phyloP scores from a whole-genome alignment of 2,113 vertebrate genomes.

The Paratilapia polleni region DNA sequence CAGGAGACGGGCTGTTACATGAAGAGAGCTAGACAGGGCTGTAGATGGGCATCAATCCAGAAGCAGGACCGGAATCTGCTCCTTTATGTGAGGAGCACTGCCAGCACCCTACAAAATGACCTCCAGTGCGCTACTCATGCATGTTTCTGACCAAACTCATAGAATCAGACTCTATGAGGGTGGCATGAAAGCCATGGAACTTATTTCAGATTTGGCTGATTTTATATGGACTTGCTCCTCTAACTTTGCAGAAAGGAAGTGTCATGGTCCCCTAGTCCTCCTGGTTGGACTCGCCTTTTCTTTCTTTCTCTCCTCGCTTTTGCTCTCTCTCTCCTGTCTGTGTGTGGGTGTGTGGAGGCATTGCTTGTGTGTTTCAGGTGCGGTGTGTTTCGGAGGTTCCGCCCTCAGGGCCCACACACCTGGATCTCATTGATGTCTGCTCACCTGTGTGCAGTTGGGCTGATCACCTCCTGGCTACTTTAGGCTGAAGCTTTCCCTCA shows the following conservation, averaged over 20 bases:
- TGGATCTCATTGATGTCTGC: no score
- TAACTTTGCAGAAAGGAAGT: neutral
- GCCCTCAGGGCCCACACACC: no score
- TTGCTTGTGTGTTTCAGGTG: no score
- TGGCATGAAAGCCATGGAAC: neutral
- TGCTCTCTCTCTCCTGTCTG: no score
- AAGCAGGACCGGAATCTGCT: neutral
- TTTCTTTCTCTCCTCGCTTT: no score
- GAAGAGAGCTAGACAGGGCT: neutral
- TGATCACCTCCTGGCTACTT: no score
- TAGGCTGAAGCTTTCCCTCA: no score
- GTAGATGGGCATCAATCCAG: neutral
- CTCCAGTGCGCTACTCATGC: neutral
- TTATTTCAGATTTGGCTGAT: neutral
- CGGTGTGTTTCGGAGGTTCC: no score
- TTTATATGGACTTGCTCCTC: neutral
- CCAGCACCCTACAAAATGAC: neutral
- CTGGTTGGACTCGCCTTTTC: no score
- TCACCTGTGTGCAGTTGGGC: no score
- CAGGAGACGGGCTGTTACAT: rapidly evolving
- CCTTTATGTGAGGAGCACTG: neutral
- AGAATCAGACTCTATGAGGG: neutral
- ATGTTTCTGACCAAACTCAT: neutral
- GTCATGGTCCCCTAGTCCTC: no score
- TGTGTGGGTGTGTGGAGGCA: no score